A percentile compares a stretch with the other conserved stretches of the same genome.
Conservation (phyloP, 1,140 invertebrate species). For the Cepaea nemoralis region DNA sequence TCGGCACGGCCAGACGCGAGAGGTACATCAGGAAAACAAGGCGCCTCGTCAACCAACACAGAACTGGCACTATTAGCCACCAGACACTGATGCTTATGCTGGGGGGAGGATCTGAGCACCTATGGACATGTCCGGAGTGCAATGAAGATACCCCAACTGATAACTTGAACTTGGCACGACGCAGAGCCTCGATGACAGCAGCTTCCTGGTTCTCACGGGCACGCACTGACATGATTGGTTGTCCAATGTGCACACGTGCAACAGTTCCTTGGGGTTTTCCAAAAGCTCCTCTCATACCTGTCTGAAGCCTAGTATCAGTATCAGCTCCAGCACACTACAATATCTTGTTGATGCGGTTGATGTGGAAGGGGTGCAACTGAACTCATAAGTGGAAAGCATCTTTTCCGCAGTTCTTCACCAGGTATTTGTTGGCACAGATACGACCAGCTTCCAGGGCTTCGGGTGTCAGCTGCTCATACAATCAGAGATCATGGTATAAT, state of each 20-base stretch:
- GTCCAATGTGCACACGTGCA: slow-evolving; percentile 96
- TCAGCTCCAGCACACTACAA: slow-evolving; percentile 99
- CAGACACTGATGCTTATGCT: no score
- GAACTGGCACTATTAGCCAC: no score
- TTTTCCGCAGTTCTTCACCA: slow-evolving; percentile 90
- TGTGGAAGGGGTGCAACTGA: slow-evolving; percentile 98
- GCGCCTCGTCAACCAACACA: no score
- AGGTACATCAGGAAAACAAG: no score
- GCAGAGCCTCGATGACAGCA: slow-evolving; percentile 87
- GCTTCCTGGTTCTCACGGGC: slow-evolving; percentile 95
- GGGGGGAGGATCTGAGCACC: no score
- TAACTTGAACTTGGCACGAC: slow-evolving; percentile 99
- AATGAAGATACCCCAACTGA: no score
- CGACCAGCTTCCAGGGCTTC: slow-evolving; percentile 97
- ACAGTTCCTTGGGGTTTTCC: slow-evolving; percentile 99
- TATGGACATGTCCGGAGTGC: no score
- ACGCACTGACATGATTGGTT: slow-evolving; percentile 97
- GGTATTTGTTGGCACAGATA: slow-evolving; percentile 99
- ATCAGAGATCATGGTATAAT: slow-evolving; percentile 99
- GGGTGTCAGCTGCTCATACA: slow-evolving; percentile 98
- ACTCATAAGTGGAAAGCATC: slow-evolving; percentile 99
- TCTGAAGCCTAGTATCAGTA: slow-evolving; percentile 91
- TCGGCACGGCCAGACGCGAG: no score
- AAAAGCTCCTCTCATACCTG: slow-evolving; percentile 99
- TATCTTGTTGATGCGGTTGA: slow-evolving; percentile 99